Evolutionary conservation across 2,113 vertebrate genomes (phyloP).

Genomic region (Heptranchias perlo): DNA sequence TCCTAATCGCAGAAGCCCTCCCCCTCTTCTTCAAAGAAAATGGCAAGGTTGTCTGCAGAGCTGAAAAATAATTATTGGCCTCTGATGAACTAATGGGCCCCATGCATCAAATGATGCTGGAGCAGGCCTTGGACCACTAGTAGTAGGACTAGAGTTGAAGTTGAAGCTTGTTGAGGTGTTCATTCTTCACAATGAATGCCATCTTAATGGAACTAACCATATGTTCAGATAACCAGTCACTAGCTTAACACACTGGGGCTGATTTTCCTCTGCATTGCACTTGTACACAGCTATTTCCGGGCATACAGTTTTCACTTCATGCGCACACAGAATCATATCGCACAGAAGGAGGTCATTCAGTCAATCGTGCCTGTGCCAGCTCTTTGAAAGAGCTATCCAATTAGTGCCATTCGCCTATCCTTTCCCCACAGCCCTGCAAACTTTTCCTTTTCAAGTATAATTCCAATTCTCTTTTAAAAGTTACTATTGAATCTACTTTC

Average conservation of each 20-base stretch:
- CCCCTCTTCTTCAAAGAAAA: too few species aligned
- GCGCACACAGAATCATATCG: neutral
- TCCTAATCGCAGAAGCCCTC: neutral
- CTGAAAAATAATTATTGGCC: neutral
- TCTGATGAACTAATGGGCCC: neutral
- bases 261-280: too few species aligned
- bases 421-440: too few species aligned
- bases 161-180: neutral
- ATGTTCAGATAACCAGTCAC: neutral
- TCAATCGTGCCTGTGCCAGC: neutral
- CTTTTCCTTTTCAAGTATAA: too few species aligned
- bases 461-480: too few species aligned
- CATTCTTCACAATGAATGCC: neutral
- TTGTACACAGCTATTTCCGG: neutral
- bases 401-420: too few species aligned
- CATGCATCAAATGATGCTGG: neutral
- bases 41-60: neutral
- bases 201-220: neutral
- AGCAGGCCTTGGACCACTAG: neutral
- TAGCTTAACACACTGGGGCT: too few species aligned
- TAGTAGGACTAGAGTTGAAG: neutral
- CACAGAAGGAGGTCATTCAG: neutral
- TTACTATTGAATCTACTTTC: too few species aligned
- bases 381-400: too few species aligned
- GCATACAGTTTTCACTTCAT: neutral